Conservation (phyloP, 35 echinoderm and acorn worm species). For the Patiria miniata region DNA sequence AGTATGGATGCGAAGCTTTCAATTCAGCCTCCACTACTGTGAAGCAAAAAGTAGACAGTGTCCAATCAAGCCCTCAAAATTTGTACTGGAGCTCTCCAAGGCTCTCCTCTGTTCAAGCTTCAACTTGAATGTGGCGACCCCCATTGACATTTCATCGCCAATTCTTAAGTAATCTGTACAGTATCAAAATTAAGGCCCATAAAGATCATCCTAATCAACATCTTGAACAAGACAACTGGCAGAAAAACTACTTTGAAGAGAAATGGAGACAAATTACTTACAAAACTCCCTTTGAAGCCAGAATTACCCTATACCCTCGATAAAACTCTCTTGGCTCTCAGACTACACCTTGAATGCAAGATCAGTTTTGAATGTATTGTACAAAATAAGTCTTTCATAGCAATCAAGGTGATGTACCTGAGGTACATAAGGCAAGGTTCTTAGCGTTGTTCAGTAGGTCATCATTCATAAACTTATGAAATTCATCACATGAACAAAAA, state of each 20-base stretch:
- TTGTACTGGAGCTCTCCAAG: background rate
- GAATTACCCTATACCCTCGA: no score
- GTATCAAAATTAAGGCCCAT: background rate
- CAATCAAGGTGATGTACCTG: no score
- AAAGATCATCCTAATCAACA: background rate
- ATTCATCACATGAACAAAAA: no score
- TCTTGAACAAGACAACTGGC: background rate
- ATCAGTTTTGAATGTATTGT: no score
- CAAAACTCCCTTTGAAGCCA: no score
- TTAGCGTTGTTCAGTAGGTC: no score
- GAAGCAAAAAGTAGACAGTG: background rate
- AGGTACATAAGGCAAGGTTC: no score
- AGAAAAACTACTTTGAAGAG: constrained; percentile 11
- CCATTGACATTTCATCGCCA: background rate
- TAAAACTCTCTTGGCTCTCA: no score
- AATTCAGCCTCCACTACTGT: background rate
- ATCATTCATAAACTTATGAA: no score
- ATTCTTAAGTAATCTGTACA: background rate
- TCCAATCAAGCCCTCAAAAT: constrained; percentile 21
- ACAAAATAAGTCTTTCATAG: no score
- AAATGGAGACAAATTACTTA: no score
- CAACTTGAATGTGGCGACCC: constrained; percentile 15
- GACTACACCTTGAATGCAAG: no score
- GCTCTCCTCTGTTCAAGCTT: background rate
- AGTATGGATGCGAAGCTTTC: constrained; percentile 31